These are phyloP conservation scores for Trilocha varians DNA, from an alignment of 2,888 invertebrate genomes.

Conservation along the genomic window DNA sequence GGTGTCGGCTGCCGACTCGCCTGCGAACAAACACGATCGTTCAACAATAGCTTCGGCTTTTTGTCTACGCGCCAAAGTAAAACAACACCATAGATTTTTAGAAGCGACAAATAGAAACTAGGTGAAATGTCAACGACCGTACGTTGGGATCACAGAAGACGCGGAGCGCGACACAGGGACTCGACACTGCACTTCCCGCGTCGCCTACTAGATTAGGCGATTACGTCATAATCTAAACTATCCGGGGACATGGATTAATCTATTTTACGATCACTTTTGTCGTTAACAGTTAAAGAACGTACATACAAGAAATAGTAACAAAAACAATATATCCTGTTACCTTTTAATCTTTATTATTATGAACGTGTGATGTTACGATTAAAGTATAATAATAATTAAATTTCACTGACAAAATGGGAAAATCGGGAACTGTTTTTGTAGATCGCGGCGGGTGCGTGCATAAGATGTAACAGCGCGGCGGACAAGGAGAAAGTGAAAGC, in stretches of 20 bases:
- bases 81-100: conserved; percentile 54
- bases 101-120: conserved; percentile 68
- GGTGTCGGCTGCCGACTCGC: conserved; percentile 94
- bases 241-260: conserved; percentile 40
- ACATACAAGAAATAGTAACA: conserved; percentile 9
- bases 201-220: conserved; percentile 71
- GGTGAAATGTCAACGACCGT: conserved; percentile 72
- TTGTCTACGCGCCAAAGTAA: conserved; percentile 34
- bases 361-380: no score
- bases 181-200: conserved; percentile 74
- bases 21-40: conserved; percentile 63
- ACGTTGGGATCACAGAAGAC: conserved; percentile 54
- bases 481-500: conserved; percentile 69
- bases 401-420: conserved; percentile 23
- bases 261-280: no score
- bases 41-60: conserved; percentile 14
- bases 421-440: conserved; percentile 47
- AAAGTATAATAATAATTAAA: not conserved
- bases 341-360: no score
- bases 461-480: conserved; percentile 46
- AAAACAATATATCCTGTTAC: no score
- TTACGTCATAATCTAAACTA: conserved; percentile 64
- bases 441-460: conserved; percentile 36
- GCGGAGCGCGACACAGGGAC: conserved; percentile 64
- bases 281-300: no score